Conservation (phyloP, 2,113 vertebrate species). For the Corvus moneduloides region DNA sequence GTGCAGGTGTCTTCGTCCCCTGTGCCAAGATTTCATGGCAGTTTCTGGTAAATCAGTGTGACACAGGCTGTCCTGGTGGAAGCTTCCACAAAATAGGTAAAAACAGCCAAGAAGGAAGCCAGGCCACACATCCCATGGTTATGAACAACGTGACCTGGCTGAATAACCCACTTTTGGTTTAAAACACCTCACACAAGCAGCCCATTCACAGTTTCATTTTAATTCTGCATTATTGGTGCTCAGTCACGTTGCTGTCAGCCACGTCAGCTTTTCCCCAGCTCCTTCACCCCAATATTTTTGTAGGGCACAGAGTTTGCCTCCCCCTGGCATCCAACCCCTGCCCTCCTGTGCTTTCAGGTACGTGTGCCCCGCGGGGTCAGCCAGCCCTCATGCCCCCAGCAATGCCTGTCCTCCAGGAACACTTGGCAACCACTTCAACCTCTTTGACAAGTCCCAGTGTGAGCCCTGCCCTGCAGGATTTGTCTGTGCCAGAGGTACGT, state of each 20-base stretch:
- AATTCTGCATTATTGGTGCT: rapidly evolving
- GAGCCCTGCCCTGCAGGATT: slow-evolving; percentile 79
- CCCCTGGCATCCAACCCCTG: no score
- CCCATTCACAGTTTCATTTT: neutral
- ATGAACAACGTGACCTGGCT: rapidly evolving
- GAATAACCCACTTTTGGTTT: neutral
- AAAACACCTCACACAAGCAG: rapidly evolving
- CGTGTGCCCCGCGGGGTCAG: slow-evolving; percentile 81
- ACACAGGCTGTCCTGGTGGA: neutral
- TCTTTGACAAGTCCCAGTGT: slow-evolving; percentile 85
- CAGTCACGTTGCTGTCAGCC: neutral
- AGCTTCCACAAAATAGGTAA: neutral
- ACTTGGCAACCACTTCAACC: slow-evolving; percentile 70
- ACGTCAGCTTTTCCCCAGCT: neutral
- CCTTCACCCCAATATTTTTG: neutral
- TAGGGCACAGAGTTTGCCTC: neutral
- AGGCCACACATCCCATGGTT: neutral
- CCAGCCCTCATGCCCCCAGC: slow-evolving; percentile 73
- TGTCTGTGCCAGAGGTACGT: slow-evolving; percentile 79
- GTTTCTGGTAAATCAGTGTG: neutral
- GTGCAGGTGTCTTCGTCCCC: neutral
- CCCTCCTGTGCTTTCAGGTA: slow-evolving; percentile 59
- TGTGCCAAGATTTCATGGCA: neutral
- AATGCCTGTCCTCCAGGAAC: slow-evolving; percentile 83
- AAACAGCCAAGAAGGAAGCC: neutral